A percentile compares a stretch with the other conserved stretches of the same genome.
These are phyloP conservation scores for Scaptomyza graminum DNA, from an alignment of 1,140 invertebrate species.

Conservation along the genomic window DNA sequence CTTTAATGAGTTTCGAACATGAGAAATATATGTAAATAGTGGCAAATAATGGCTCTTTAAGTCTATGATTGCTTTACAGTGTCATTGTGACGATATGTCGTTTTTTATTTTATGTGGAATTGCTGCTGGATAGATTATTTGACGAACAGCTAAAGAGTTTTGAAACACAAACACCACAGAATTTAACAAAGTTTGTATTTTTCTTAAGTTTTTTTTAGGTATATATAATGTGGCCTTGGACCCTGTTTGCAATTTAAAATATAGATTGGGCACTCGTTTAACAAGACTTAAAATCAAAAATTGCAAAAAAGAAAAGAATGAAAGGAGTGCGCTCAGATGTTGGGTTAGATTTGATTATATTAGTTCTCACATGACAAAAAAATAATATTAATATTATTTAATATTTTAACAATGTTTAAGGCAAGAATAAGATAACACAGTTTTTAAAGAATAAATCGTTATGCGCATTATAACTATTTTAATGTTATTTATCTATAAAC, in stretches of 20 bases:
- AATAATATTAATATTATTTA: slow-evolving; percentile 7
- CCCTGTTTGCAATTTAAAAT: slow-evolving; percentile 50
- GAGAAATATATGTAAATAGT: slow-evolving; percentile 68
- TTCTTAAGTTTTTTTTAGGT: slow-evolving; percentile 20
- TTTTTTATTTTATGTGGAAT: slow-evolving; percentile 27
- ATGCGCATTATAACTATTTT: too few relatives aligned
- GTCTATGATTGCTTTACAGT: slow-evolving; percentile 70
- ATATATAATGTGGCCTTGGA: slow-evolving; percentile 67
- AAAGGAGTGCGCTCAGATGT: slow-evolving; percentile 64
- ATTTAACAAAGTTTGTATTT: slow-evolving; percentile 11
- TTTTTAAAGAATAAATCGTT: too few relatives aligned
- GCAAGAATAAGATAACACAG: too few relatives aligned
- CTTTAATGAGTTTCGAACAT: slow-evolving; percentile 31
- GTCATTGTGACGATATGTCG: not conserved
- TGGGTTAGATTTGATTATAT: not conserved
- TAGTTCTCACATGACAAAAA: slow-evolving; percentile 24
- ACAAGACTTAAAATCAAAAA: slow-evolving; percentile 30
- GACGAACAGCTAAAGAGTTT: slow-evolving; percentile 40
- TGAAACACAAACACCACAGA: slow-evolving; percentile 33
- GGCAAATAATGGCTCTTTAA: slow-evolving; percentile 78
- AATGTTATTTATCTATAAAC: too few relatives aligned
- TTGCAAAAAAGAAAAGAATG: slow-evolving; percentile 8
- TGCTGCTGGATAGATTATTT: slow-evolving; percentile 74
- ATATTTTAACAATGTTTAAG: not conserved
- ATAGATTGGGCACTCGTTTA: slow-evolving; percentile 45